Percentiles rank a stretch among this genome's conserved stretches.
Evolutionary conservation across 2,888 invertebrate genomes (phyloP).

Genomic region (Lutraria lutraria): DNA sequence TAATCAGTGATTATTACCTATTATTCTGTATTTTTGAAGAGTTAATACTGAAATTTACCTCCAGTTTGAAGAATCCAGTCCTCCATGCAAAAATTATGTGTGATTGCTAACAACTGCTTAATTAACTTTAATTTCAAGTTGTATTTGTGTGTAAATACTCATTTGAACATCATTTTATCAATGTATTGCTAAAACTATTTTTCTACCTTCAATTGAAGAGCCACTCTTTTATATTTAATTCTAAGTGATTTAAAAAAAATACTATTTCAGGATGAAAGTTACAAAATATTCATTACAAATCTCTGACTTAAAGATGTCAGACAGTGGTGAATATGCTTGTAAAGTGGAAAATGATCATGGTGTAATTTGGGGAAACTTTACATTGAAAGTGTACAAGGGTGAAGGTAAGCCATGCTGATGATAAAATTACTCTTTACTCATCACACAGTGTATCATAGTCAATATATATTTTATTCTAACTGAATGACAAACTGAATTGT

Average conservation of each 20-base stretch:
- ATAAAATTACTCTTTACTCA: neutral
- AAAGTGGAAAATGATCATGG: slow-evolving; percentile 76
- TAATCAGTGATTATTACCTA: neutral
- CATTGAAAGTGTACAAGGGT: slow-evolving; percentile 65
- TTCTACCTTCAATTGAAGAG: neutral
- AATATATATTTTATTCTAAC: too few relatives aligned
- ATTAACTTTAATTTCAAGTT: too few relatives aligned
- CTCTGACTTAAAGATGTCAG: slow-evolving; percentile 58
- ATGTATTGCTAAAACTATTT: neutral
- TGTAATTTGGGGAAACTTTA: slow-evolving; percentile 77
- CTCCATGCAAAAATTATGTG: too few relatives aligned
- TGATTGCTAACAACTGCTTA: too few relatives aligned
- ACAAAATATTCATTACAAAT: slow-evolving; percentile 74
- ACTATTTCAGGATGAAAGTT: slow-evolving; percentile 71
- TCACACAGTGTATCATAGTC: too few relatives aligned
- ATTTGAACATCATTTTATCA: neutral
- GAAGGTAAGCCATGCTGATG: slow-evolving; percentile 47
- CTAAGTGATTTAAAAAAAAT: neutral
- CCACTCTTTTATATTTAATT: neutral
- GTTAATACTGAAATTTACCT: neutral
- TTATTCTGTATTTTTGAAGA: neutral
- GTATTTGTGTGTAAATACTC: too few relatives aligned
- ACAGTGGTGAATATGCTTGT: slow-evolving; percentile 78
- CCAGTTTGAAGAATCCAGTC: neutral
- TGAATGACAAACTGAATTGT: too few relatives aligned